Base-by-base conservation (phyloP, 92 coral and sea anemone genomes). In the Bergia puertoricense region DNA sequence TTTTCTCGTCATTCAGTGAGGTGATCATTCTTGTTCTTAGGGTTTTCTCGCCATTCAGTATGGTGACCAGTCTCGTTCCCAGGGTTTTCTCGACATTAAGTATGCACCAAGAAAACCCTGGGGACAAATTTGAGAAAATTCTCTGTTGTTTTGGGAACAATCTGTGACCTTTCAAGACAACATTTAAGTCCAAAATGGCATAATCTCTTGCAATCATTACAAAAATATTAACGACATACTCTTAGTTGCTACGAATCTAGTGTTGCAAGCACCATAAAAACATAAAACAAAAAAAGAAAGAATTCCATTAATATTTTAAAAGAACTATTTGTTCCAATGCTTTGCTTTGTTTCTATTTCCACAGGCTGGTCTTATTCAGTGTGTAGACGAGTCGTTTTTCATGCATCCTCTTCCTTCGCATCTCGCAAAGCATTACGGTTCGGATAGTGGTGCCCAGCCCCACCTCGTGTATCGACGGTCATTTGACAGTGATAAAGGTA, bases 401-500 rank as follows among this genome's bases (percentile, higher is more conserved):
- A 62, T 95, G 72, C 93, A 96, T 67, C 99, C 99, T 59, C 88
- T 96, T 5, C 94, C 99, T 11, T 88, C 91, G 0, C 99, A 92
- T 77, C 94, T 96, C 82, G 92, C 93, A 82, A 90, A 88, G 92
- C 89, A 79, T 76, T 77, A 89, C 83, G 93, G 85, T 37, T 66
- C 81, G 41, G 54, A 40, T 44, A 93, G 86, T 42, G 97, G 93
- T 4, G 90, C 90, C 46, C 90, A 89, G 8, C 95, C 99, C 14
- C 99, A 96, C 71, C 74, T 96, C 43, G 85, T 92, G 68, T 86
- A 89, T 85, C 91, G 94, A 57, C 91, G 93, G 40, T 92, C 94
- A 6, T 42, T 89, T 50, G 75, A 82, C 15, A 77, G 85, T 23
- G 57, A 13, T 20, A 50, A 77, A 76, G 90, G 80, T 72, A 85